Conservation (phyloP, 2,797 vertebrate genomes). For the Lithobates pipiens region DNA sequence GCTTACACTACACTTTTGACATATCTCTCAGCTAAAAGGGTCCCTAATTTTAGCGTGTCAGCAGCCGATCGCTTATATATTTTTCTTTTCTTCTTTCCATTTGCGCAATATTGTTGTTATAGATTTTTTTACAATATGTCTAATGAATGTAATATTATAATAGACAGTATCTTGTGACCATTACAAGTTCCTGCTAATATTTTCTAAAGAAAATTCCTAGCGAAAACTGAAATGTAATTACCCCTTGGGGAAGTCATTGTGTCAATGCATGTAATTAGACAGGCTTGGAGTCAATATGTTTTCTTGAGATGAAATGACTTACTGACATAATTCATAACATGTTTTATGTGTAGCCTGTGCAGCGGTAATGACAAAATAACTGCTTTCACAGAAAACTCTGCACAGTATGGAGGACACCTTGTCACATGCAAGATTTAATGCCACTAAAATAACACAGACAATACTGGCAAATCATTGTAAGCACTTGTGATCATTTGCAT, state of each 20-base stretch:
- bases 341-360: constrained; percentile 23
- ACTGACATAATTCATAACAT: constrained; percentile 19
- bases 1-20: too few species aligned
- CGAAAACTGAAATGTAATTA: constrained; percentile 12
- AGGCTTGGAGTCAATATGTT: constrained; percentile 26
- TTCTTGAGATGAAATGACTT: constrained; percentile 15
- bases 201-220: neutral
- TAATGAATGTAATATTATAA: neutral
- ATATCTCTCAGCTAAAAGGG: too few species aligned
- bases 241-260: neutral
- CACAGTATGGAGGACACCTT: constrained; percentile 36
- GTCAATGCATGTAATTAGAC: constrained; percentile 12
- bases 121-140: too few species aligned
- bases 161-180: neutral
- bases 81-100: too few species aligned
- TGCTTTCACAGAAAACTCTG: constrained; percentile 29
- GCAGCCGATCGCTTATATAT: too few species aligned
- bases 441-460: constrained; percentile 35
- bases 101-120: too few species aligned
- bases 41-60: too few species aligned
- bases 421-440: constrained; percentile 50
- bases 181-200: neutral
- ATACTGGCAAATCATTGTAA: constrained; percentile 31
- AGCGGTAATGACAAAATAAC: constrained; percentile 49
- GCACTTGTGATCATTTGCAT: constrained; percentile 34